phyloP scores from a whole-genome alignment of 2,113 vertebrate species.

The Upupa epops region DNA sequence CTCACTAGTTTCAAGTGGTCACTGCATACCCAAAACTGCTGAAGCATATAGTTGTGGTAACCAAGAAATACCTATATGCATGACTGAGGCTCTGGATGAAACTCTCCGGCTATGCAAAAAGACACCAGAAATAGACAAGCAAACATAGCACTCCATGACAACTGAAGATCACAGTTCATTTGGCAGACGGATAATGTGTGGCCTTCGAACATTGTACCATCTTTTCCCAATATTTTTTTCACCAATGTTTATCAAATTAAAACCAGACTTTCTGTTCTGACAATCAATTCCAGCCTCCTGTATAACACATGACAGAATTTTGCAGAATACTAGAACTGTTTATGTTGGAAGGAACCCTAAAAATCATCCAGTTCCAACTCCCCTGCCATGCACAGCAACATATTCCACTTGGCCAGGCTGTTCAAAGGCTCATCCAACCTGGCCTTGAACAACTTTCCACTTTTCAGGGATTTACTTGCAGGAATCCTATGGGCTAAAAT shows the following conservation, averaged over 20 bases:
- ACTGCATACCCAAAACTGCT: not conserved
- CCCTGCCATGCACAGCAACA: not conserved
- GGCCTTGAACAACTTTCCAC: not conserved
- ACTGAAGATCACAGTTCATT: not conserved
- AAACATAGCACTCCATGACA: not conserved
- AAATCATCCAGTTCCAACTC: not conserved
- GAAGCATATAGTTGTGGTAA: not conserved
- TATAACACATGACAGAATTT: fast-evolving
- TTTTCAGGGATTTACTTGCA: too few species aligned
- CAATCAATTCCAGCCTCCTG: not conserved
- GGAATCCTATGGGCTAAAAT: too few species aligned
- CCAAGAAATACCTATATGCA: not conserved
- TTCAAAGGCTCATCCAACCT: not conserved
- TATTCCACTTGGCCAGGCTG: not conserved
- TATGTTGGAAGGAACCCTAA: not conserved
- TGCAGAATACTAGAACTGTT: not conserved
- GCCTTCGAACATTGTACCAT: not conserved
- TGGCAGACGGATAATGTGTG: fast-evolving
- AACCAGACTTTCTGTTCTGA: not conserved
- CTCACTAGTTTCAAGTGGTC: not conserved
- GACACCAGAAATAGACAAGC: not conserved
- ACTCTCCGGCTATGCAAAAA: not conserved
- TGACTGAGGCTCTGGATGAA: not conserved
- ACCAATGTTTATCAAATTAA: not conserved
- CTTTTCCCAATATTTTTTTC: not conserved